These are phyloP conservation scores for Drosophila anomelani DNA, from an alignment of 2,888 invertebrate genomes.

Conservation along the genomic window DNA sequence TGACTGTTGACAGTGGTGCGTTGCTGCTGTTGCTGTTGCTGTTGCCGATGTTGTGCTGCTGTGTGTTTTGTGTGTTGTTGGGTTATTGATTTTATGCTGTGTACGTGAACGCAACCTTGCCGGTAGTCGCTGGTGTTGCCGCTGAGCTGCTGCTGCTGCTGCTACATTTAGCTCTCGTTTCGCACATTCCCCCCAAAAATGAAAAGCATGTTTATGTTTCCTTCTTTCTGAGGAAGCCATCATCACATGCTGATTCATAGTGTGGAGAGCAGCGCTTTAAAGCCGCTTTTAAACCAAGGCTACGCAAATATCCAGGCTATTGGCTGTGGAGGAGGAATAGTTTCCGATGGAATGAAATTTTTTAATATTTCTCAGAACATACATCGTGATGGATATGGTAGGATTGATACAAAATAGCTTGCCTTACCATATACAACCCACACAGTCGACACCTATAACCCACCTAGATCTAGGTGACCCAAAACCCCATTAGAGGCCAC, in stretches of 20 bases:
- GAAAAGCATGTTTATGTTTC: constrained; percentile 46
- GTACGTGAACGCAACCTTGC: constrained; percentile 46
- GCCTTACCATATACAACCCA: neutral
- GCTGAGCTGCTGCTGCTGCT: constrained; percentile 14
- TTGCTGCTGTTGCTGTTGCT: constrained; percentile 14
- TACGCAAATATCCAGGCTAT: constrained; percentile 24
- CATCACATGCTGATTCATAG: constrained; percentile 40
- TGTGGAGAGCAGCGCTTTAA: constrained; percentile 30
- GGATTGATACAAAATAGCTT: neutral
- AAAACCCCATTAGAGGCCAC: constrained; percentile 19
- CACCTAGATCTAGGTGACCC: constrained; percentile 30
- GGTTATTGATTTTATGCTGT: constrained; percentile 71
- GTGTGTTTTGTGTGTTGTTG: constrained; percentile 18
- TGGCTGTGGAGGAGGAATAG: neutral
- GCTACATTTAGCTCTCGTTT: constrained; percentile 36
- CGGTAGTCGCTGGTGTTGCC: constrained; percentile 40
- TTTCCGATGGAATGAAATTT: neutral
- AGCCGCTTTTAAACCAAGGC: constrained; percentile 43
- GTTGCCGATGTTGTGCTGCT: constrained; percentile 5
- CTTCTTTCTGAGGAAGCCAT: constrained; percentile 31
- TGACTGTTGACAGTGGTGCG: constrained; percentile 81
- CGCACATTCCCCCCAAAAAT: constrained; percentile 43
- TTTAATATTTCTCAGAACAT: neutral
- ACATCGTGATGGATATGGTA: neutral
- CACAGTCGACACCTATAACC: constrained; percentile 1